These are phyloP conservation scores for Tinea trinotella DNA, from an alignment of 2,888 invertebrate genomes.

Conservation along the genomic window DNA sequence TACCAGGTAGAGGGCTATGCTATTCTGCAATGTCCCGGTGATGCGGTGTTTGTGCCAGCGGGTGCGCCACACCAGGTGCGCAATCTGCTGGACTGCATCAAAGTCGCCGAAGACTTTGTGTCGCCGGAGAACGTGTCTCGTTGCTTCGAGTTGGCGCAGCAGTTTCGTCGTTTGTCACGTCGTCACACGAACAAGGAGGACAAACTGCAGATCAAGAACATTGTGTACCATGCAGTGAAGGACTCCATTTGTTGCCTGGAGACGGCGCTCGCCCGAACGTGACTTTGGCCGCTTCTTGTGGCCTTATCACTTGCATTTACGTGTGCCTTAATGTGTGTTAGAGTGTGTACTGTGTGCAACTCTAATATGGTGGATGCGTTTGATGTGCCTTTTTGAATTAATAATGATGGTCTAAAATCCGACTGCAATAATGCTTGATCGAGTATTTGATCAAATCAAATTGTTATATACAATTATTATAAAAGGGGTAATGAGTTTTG, in stretches of 20 bases:
- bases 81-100: conserved; percentile 97
- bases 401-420: conserved; percentile 65
- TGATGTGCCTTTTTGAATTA: conserved; percentile 71
- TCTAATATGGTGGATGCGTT: conserved; percentile 66
- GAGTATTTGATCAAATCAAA: no score
- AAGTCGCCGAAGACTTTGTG: conserved; percentile 98
- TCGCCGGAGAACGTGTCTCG: conserved; percentile 97
- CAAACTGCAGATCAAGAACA: conserved; percentile 97
- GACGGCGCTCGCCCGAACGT: conserved; percentile 42
- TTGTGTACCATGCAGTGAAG: conserved; percentile 97
- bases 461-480: no score
- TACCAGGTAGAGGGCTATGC: conserved; percentile 96
- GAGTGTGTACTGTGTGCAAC: no score
- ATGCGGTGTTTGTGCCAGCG: conserved; percentile 98
- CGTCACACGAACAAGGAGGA: conserved; percentile 98
- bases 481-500: no score
- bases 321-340: no score
- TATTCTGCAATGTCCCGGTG: conserved; percentile 95
- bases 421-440: no score
- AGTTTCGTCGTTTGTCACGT: conserved; percentile 93
- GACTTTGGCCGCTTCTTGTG: background rate
- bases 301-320: conserved; percentile 4
- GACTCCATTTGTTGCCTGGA: conserved; percentile 82
- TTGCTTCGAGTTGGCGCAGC: conserved; percentile 96
- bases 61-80: conserved; percentile 99